phyloP scores from a whole-genome alignment of 1,140 invertebrate species.

The Danaus melanippus region DNA sequence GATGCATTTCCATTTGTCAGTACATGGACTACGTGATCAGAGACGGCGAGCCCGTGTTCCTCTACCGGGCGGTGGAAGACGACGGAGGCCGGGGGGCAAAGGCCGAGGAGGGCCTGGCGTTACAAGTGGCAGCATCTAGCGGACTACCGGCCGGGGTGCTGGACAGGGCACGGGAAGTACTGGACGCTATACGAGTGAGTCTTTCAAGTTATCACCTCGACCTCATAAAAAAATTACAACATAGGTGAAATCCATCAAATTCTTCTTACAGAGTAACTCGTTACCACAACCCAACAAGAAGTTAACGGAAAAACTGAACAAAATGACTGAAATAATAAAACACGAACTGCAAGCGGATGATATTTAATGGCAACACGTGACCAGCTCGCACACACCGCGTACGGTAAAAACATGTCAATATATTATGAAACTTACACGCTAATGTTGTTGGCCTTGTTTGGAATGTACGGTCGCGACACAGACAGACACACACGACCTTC shows the following conservation, averaged over 20 bases:
- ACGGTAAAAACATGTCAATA: no score
- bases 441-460: no score
- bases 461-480: no score
- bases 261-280: conserved; percentile 44
- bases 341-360: conserved; percentile 41
- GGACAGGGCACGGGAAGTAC: conserved; percentile 6
- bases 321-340: conserved; percentile 42
- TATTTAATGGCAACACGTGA: conserved; percentile 40
- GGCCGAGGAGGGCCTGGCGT: conserved; percentile 73
- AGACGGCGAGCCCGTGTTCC: conserved; percentile 73
- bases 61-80: conserved; percentile 75
- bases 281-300: conserved; percentile 41
- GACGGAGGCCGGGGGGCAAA: conserved; percentile 1
- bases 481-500: no score
- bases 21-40: conserved; percentile 74
- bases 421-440: no score
- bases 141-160: conserved; percentile 43
- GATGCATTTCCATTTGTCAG: conserved; percentile 7
- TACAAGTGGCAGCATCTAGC: conserved; percentile 65
- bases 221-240: no score
- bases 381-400: no score
- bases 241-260: neutral
- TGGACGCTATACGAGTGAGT: conserved; percentile 30
- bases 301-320: conserved; percentile 39
- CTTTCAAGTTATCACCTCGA: no score